phyloP scores from a whole-genome alignment of 2,113 vertebrate species.

The Ranitomeya imitator region DNA sequence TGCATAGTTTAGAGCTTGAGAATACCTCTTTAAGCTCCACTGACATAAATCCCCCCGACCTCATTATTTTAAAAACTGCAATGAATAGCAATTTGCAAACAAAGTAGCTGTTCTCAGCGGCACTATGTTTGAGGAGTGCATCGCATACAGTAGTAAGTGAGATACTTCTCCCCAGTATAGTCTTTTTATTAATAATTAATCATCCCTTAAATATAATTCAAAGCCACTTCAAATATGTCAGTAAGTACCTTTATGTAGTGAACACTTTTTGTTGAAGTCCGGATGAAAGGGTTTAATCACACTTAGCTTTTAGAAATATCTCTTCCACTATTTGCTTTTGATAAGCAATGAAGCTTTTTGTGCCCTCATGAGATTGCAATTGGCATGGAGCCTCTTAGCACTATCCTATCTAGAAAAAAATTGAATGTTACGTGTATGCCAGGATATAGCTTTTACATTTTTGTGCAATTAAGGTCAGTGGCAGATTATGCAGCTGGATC shows the following conservation, averaged over 20 bases:
- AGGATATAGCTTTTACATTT: no score
- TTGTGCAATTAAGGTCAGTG: no score
- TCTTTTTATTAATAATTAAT: neutral
- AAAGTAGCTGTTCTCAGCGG: neutral
- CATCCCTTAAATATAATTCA: neutral
- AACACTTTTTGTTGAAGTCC: neutral
- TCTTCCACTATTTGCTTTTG: neutral
- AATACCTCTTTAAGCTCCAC: no score
- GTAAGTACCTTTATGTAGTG: neutral
- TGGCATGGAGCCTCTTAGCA: neutral
- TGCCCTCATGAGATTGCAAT: neutral
- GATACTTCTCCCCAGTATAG: neutral
- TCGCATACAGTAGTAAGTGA: neutral
- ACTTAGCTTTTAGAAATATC: neutral
- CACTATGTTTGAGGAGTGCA: neutral
- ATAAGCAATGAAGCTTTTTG: neutral
- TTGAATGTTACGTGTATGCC: no score
- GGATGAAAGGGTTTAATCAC: neutral
- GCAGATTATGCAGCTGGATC: no score
- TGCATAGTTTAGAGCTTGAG: no score
- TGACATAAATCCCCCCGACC: neutral
- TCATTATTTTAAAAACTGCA: neutral
- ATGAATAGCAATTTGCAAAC: neutral
- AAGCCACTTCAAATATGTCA: neutral
- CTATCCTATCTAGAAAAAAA: neutral